A percentile compares a stretch with the other conserved stretches of the same genome.
Evolutionary conservation across 2,888 invertebrate species (phyloP).

Genomic region (Thecocarcelia acutangulata): DNA sequence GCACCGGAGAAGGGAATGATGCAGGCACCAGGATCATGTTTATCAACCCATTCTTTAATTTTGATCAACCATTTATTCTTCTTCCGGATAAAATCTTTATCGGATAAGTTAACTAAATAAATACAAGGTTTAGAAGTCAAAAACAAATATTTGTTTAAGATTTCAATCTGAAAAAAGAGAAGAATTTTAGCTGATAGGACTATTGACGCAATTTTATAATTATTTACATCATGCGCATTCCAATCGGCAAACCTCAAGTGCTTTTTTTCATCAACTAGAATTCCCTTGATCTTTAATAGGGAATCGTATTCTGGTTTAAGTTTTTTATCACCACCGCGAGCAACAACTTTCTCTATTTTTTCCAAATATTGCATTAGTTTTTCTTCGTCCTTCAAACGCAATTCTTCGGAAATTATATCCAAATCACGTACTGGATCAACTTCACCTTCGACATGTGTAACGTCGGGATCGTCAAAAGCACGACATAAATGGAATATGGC

Average conservation of each 20-base stretch:
- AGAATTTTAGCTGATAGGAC: neutral
- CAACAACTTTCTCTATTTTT: constrained; percentile 91
- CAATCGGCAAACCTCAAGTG: constrained; percentile 96
- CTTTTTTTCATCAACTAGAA: constrained; percentile 93
- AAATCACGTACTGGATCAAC: constrained; percentile 98
- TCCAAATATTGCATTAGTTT: constrained; percentile 91
- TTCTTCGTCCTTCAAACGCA: constrained; percentile 96
- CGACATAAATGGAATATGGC: constrained; percentile 98
- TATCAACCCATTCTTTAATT: constrained; percentile 99
- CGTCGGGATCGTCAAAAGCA: constrained; percentile 98
- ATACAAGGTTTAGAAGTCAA: constrained; percentile 98
- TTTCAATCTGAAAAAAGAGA: constrained; percentile 89
- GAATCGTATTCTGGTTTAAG: constrained; percentile 97
- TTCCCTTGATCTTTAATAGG: constrained; percentile 90
- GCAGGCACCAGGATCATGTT: constrained; percentile 95
- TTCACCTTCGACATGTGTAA: constrained; percentile 99
- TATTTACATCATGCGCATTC: constrained; percentile 93
- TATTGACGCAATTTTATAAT: constrained; percentile 66
- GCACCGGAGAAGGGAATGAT: constrained; percentile 98
- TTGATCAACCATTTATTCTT: constrained; percentile 98
- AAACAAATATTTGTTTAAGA: constrained; percentile 97
- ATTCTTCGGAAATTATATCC: constrained; percentile 97
- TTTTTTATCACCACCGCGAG: constrained; percentile 95
- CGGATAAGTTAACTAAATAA: constrained; percentile 97
- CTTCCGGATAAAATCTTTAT: constrained; percentile 98